These are phyloP conservation scores for Plumapathes pennacea DNA, from an alignment of 92 coral and sea anemone genomes.

Conservation along the genomic window DNA sequence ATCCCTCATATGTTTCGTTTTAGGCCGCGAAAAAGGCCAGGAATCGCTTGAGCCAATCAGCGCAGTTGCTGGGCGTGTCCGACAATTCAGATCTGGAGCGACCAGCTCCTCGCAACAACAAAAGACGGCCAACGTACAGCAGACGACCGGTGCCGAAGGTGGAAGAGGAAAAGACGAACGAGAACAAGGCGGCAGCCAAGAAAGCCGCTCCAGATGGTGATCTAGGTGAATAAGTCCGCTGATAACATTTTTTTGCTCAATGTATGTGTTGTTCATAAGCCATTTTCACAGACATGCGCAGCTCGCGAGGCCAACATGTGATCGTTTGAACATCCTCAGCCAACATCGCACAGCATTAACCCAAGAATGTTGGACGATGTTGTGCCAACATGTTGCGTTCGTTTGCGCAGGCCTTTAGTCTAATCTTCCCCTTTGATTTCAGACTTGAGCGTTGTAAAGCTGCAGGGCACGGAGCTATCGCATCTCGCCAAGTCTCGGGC, in stretches of 20 bases:
- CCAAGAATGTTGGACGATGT: no score
- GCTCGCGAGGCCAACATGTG: no score
- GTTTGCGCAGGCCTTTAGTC: background rate
- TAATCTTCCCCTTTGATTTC: constrained; percentile 2
- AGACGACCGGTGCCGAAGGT: constrained; percentile 65
- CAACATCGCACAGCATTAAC: constrained; percentile 4
- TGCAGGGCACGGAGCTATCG: constrained; percentile 48
- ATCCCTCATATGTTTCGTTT: background rate
- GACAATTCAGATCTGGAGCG: constrained; percentile 72
- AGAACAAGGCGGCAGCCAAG: constrained; percentile 22
- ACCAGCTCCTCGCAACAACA: constrained; percentile 48
- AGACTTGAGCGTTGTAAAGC: constrained; percentile 70
- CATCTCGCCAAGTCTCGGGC: constrained; percentile 85
- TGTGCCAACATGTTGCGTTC: background rate
- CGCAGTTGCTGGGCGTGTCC: constrained; percentile 36
- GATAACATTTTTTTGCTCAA: no score
- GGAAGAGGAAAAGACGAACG: constrained; percentile 29
- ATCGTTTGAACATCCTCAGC: background rate
- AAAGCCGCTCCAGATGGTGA: no score
- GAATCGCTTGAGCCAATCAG: constrained; percentile 79
- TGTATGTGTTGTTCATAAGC: no score
- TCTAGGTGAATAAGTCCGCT: no score
- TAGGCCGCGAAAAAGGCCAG: constrained; percentile 93
- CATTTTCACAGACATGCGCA: no score
- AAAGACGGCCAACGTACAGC: constrained; percentile 87